Conservation (phyloP, 2,113 vertebrate species). For the Xiphophorus couchianus region DNA sequence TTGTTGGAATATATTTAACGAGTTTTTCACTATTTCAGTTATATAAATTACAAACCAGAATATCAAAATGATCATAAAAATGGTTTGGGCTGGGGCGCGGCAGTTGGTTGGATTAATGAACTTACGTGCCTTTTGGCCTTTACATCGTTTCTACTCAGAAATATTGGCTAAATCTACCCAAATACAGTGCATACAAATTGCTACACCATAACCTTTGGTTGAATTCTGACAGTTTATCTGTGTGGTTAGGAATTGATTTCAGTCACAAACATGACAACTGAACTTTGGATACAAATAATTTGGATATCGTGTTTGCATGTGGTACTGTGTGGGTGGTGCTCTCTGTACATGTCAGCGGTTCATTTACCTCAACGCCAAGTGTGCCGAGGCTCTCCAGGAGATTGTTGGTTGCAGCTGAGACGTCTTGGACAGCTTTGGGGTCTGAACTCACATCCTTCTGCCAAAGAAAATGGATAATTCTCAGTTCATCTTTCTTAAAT, state of each 20-base stretch:
- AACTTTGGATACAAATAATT: conserved; percentile 57
- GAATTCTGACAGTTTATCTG: neutral
- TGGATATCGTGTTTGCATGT: conserved; percentile 1
- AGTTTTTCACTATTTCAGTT: no score
- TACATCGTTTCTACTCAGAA: neutral
- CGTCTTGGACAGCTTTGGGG: conserved; percentile 81
- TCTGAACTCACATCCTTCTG: conserved; percentile 84
- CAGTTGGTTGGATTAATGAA: no score
- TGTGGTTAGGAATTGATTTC: conserved; percentile 46
- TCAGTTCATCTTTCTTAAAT: neutral
- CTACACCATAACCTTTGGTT: neutral
- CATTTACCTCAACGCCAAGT: conserved; percentile 85
- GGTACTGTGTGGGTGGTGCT: neutral
- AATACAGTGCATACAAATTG: neutral
- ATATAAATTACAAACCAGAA: no score
- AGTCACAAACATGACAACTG: conserved; percentile 33
- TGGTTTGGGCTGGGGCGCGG: no score
- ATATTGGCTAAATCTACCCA: no score
- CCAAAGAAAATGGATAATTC: conserved; percentile 31
- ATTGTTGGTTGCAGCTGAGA: conserved; percentile 83
- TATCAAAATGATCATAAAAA: no score
- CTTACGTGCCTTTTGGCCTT: neutral
- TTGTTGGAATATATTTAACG: no score
- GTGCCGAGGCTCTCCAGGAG: conserved; percentile 83
- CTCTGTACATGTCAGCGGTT: neutral